Percentiles rank a stretch among this genome's conserved stretches.
Conservation (phyloP, 1,140 invertebrate species). For the Pantala flavescens region DNA sequence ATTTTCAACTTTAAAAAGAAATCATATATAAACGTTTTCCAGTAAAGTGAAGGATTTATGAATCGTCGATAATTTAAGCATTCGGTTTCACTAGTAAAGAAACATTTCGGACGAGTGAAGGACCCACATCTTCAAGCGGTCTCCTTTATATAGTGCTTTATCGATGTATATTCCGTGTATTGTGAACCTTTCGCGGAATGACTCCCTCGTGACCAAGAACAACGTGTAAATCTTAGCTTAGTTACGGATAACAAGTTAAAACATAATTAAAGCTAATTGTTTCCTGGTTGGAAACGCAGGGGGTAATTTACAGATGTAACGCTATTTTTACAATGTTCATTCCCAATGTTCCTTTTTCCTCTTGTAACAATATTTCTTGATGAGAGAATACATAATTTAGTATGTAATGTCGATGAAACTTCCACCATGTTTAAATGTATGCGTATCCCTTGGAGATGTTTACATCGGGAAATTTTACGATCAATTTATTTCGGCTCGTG, state of each 20-base stretch:
- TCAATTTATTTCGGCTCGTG: not conserved
- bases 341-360: slow-evolving; percentile 9
- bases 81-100: too few species aligned
- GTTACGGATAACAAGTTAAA: too few species aligned
- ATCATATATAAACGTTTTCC: too few species aligned
- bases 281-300: not conserved
- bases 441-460: not conserved
- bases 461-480: not conserved
- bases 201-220: too few species aligned
- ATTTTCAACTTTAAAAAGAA: too few species aligned
- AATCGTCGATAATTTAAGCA: too few species aligned
- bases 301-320: not conserved
- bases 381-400: not conserved
- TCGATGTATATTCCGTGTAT: not conserved
- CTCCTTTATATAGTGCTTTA: not conserved
- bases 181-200: not conserved
- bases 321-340: slow-evolving; percentile 5
- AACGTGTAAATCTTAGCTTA: too few species aligned
- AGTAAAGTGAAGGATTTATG: too few species aligned
- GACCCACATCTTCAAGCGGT: not conserved
- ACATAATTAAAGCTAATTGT: not conserved
- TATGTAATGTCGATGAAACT: not conserved
- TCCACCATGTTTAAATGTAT: not conserved
- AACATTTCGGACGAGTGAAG: too few species aligned
- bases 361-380: not conserved